Conservation (phyloP, 2,888 invertebrate species). For the Hypselothyrea guttata region DNA sequence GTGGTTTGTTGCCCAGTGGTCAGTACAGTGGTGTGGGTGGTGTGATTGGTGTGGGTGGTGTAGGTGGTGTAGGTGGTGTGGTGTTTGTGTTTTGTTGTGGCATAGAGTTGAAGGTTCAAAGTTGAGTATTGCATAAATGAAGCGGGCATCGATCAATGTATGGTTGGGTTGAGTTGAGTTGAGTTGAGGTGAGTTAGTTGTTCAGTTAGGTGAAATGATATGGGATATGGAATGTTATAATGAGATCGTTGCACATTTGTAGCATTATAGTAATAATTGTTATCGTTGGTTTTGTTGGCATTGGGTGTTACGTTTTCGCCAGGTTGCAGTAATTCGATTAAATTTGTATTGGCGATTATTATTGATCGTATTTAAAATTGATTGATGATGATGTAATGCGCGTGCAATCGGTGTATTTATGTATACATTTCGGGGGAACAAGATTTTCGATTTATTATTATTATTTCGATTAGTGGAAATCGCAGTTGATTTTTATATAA, state of each 20-base stretch:
- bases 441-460: constrained; percentile 38
- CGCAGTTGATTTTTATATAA: constrained; percentile 56
- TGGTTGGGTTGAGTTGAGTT: constrained; percentile 13
- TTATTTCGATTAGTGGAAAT: constrained; percentile 37
- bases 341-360: constrained; percentile 19
- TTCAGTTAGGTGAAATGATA: constrained; percentile 34
- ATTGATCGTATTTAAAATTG: not conserved
- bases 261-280: not conserved
- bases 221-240: constrained; percentile 18
- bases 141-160: constrained; percentile 11
- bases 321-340: constrained; percentile 30
- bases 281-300: constrained; percentile 18
- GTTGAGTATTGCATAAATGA: constrained; percentile 1
- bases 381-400: constrained; percentile 52
- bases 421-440: constrained; percentile 67
- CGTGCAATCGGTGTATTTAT: constrained; percentile 77
- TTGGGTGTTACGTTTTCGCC: constrained; percentile 32
- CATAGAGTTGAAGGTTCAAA: not conserved
- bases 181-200: constrained; percentile 7
- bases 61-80: constrained; percentile 10
- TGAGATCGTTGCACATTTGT: constrained; percentile 22
- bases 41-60: too few species aligned
- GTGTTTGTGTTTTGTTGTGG: constrained; percentile 2
- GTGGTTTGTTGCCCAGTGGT: constrained; percentile 17
- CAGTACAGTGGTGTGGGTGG: too few species aligned